Base-by-base conservation (phyloP, 2,888 invertebrate species). In the Heterodera filipjevi region DNA sequence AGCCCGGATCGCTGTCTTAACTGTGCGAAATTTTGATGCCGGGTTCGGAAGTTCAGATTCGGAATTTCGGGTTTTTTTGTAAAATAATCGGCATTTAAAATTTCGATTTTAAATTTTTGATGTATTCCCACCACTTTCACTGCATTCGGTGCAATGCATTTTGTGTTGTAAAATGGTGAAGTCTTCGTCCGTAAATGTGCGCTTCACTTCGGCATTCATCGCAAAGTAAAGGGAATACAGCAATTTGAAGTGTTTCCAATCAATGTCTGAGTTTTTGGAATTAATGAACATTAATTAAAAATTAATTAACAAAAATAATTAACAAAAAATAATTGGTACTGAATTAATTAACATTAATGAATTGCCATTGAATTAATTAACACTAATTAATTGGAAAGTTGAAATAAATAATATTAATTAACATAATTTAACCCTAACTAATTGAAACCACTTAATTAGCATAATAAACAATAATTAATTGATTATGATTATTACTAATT, bases 241-340 rank as follows among this genome's bases (percentile, higher is more conserved):
- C 49, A 84, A 82, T 71, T 85, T 89, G 81, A 88, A 88, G 64
- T 86, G 83, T 35, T 86, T 86, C 88, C 89, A 88, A 49, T 82
- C 82, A 85, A 88, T 88, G 49, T 86, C 86, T 83, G 71, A 71
- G n/a, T n/a, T n/a, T n/a, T n/a, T n/a, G n/a, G n/a, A n/a, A n/a
- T n/a, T n/a, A n/a, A n/a, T n/a, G n/a, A n/a, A n/a, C n/a, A n/a
- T n/a, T n/a, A n/a, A n/a, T n/a, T n/a, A n/a, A n/a, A 71, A 49
- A 70, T 71, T 71, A 53, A 53, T 22, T 5, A 53, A 53, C 22
- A 12, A 16, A 49, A 3, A n/a, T n/a, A n/a, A n/a, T n/a, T n/a
- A n/a, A n/a, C n/a, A n/a, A n/a, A n/a, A n/a, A n/a, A n/a, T n/a
- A n/a, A n/a, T n/a, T n/a, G n/a, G n/a, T n/a, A n/a, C 16, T 19